Conservation (phyloP, 37 sponge, comb jelly and placozoan genomes). For the Amphimedon queenslandica region DNA sequence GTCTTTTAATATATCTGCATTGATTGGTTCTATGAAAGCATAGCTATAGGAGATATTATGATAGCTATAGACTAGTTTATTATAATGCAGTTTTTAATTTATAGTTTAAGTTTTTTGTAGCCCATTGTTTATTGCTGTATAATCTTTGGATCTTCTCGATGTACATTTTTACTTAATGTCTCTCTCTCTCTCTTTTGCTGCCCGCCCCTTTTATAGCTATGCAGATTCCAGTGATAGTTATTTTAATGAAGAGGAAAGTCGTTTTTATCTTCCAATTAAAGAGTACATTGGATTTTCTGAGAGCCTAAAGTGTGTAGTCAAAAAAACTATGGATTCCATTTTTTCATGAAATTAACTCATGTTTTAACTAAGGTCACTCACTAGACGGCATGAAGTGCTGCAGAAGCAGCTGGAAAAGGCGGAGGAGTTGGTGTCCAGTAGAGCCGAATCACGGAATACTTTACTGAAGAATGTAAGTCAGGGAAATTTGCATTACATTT, state of each 20-base stretch:
- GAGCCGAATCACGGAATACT: slow-evolving; percentile 36
- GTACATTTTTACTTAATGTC: background rate
- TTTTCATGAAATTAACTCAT: background rate
- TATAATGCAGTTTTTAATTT: too few relatives aligned
- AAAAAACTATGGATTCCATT: too few relatives aligned
- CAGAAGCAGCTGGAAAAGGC: slow-evolving; percentile 51
- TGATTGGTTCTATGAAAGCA: too few relatives aligned
- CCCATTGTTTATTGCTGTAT: too few relatives aligned
- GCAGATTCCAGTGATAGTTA: slow-evolving; percentile 49
- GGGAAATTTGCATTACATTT: too few relatives aligned
- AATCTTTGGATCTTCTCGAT: too few relatives aligned
- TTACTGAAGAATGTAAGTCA: slow-evolving; percentile 30
- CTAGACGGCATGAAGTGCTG: slow-evolving; percentile 50
- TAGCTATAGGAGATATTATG: too few relatives aligned
- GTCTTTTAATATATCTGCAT: too few relatives aligned
- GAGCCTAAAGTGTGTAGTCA: slow-evolving; percentile 66
- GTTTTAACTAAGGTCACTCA: slow-evolving; percentile 32
- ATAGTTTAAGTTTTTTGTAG: too few relatives aligned
- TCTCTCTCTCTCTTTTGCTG: slow-evolving; percentile 3
- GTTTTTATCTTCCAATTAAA: slow-evolving; percentile 62
- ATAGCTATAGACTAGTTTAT: too few relatives aligned
- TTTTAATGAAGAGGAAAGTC: slow-evolving; percentile 58
- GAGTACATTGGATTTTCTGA: slow-evolving; percentile 76
- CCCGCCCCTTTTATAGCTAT: slow-evolving; percentile 38
- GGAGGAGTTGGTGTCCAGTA: slow-evolving; percentile 41